phyloP scores from a whole-genome alignment of 2,888 invertebrate species.

The Patella pellucida region DNA sequence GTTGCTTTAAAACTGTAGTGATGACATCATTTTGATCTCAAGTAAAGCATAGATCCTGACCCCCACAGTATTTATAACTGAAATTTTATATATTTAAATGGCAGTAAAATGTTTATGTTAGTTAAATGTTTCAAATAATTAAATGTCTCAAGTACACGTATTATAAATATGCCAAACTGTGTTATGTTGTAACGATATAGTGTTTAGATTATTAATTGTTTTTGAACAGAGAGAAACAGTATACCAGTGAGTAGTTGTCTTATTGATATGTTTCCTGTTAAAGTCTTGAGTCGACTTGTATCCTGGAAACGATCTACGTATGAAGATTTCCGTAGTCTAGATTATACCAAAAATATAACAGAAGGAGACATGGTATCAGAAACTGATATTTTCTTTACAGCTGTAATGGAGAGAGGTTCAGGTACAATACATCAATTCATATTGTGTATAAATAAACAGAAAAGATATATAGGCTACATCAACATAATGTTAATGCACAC shows the following conservation, averaged over 20 bases:
- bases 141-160: too few relatives aligned
- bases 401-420: conserved; percentile 84
- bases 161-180: neutral
- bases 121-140: too few relatives aligned
- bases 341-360: conserved; percentile 50
- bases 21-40: too few relatives aligned
- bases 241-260: conserved; percentile 58
- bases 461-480: too few relatives aligned
- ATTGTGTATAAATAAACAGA: too few relatives aligned
- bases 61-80: too few relatives aligned
- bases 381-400: conserved; percentile 77
- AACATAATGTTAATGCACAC: too few relatives aligned
- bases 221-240: conserved; percentile 58
- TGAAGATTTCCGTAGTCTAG: conserved; percentile 76
- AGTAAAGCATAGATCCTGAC: too few relatives aligned
- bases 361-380: conserved; percentile 67
- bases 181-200: neutral
- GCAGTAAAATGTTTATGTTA: too few relatives aligned
- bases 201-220: conserved; percentile 30
- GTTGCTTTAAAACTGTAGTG: too few relatives aligned
- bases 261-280: conserved; percentile 67
- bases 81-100: too few relatives aligned
- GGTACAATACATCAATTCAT: conserved; percentile 70
- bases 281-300: conserved; percentile 73
- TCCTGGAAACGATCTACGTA: conserved; percentile 81